A percentile compares a stretch with the other conserved stretches of the same genome.
Conservation (phyloP, 2,797 vertebrate species). For the Gallirallus australis region DNA sequence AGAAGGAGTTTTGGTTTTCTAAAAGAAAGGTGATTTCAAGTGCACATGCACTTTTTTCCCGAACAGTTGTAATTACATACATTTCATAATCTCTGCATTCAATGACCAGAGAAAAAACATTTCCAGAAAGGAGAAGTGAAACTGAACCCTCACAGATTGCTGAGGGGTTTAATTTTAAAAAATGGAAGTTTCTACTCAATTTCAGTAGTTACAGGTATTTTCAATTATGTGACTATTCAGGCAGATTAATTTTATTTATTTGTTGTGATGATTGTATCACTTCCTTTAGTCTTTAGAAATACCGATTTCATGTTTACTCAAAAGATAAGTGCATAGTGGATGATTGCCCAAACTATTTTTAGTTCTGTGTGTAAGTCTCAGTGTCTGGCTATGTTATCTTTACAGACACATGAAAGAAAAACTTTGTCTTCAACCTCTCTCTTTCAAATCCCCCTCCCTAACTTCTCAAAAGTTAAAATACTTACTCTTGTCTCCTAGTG, state of each 20-base stretch:
- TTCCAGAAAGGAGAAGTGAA: not conserved
- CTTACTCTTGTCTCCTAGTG: not conserved
- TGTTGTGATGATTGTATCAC: not conserved
- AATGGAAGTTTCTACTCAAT: not conserved
- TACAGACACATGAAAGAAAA: not conserved
- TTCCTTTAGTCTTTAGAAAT: not conserved
- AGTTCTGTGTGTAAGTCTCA: not conserved
- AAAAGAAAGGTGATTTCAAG: not conserved
- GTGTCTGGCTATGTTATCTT: not conserved
- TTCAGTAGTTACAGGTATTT: not conserved
- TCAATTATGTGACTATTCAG: not conserved
- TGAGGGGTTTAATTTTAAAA: not conserved
- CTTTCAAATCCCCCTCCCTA: not conserved
- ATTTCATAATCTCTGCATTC: not conserved
- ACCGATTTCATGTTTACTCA: not conserved
- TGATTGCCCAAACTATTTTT: not conserved
- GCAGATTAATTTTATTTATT: not conserved
- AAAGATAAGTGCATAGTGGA: not conserved
- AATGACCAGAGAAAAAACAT: not conserved
- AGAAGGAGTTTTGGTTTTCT: not conserved
- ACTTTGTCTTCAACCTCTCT: not conserved
- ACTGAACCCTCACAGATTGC: not conserved
- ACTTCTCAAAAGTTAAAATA: not conserved
- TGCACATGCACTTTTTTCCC: not conserved
- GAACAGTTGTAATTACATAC: not conserved